These are phyloP conservation scores for Drosophila prostipennis DNA, from an alignment of 2,888 invertebrate species.

Conservation along the genomic window DNA sequence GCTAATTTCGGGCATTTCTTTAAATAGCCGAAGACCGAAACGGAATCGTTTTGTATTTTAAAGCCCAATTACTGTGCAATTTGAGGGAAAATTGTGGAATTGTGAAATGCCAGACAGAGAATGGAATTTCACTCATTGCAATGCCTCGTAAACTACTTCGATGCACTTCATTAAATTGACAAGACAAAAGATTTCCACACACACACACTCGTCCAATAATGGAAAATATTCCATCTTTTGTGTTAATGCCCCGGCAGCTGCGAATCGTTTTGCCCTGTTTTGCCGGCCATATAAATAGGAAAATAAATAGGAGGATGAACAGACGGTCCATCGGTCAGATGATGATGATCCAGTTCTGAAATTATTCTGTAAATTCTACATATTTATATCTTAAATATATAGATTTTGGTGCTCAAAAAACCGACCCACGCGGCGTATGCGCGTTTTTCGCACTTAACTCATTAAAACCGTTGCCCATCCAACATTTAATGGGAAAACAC, in stretches of 20 bases:
- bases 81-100: slow-evolving; percentile 5
- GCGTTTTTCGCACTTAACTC: slow-evolving; percentile 74
- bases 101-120: neutral
- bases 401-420: slow-evolving; percentile 12
- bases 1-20: slow-evolving; percentile 44
- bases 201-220: slow-evolving; percentile 13
- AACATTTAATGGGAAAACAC: slow-evolving; percentile 50
- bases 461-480: slow-evolving; percentile 48
- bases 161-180: slow-evolving; percentile 35
- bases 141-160: slow-evolving; percentile 18
- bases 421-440: slow-evolving; percentile 57
- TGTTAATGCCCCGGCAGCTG: slow-evolving; percentile 28
- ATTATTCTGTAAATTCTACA: slow-evolving; percentile 58
- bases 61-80: slow-evolving; percentile 17
- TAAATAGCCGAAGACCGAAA: slow-evolving; percentile 15
- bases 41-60: neutral
- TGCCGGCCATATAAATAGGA: slow-evolving; percentile 37
- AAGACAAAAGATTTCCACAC: slow-evolving; percentile 20
- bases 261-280: neutral
- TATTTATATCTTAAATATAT: slow-evolving; percentile 58
- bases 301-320: slow-evolving; percentile 30
- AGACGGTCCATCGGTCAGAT: slow-evolving; percentile 1
- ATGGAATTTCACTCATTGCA: neutral
- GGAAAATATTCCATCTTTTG: slow-evolving; percentile 19
- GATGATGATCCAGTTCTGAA: slow-evolving; percentile 49